Percentiles rank a stretch among this genome's conserved stretches.
Conservation (phyloP, 35 echinoderm and acorn worm genomes). For the Ophioderma brevispina region DNA sequence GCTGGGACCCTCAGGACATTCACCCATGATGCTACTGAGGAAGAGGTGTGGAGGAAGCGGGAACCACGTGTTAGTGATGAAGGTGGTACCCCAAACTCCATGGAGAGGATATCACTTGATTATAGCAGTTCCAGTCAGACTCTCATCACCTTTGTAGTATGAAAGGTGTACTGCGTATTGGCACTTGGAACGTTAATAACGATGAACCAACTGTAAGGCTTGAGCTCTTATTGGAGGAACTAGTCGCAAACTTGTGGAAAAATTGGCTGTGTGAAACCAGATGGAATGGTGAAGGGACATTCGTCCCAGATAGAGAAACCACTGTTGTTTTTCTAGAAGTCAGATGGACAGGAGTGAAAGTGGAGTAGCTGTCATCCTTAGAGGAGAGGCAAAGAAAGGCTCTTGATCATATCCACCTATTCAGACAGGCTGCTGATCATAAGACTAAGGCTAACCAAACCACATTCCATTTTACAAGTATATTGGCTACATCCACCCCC, state of each 20-base stretch:
- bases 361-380: no score
- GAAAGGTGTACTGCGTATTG: conserved; percentile 9
- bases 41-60: conserved; percentile 9
- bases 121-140: conserved; percentile 5
- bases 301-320: no score
- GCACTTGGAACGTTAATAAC: conserved; percentile 27
- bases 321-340: no score
- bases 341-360: no score
- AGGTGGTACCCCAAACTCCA: conserved; percentile 12
- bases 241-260: neutral
- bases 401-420: neutral
- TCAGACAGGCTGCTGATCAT: conserved; percentile 9
- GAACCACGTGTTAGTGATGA: conserved; percentile 1
- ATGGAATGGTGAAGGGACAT: neutral
- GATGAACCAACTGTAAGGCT: neutral
- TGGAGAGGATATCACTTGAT: conserved; percentile 5
- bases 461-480: neutral
- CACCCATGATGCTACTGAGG: conserved; percentile 32
- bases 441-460: neutral
- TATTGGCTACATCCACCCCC: conserved; percentile 2
- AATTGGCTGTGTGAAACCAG: conserved; percentile 13
- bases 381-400: no score
- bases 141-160: neutral
- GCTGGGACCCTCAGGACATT: neutral
- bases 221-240: neutral